Evolutionary conservation across 1,140 invertebrate species (phyloP), one percentile per base, ranked within the genome.

Genomic region (Drosophila melanica): DNA sequence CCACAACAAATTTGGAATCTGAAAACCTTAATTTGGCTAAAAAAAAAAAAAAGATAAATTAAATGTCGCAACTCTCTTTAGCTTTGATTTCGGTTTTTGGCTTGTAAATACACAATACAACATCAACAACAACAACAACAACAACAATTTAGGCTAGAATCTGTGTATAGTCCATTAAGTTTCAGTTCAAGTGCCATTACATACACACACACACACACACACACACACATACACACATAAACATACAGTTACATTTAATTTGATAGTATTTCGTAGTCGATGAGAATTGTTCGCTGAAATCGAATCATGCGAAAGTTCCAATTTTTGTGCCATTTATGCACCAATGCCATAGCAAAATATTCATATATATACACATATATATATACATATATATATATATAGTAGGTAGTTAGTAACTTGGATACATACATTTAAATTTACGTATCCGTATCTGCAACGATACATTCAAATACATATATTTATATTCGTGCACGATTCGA

Each of bases 171-270:
- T 35, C 50, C 41, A 27, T 51, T 89, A 89, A 89, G 67, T 89
- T 89, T 89, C 74, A 89, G 73, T 89, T 89, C 70, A 89, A 89
- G 84, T 89, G 84, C 84, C 84, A 89, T 89, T 80, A 87, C 67
- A 57, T 48, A 75, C 66, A 48, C 16, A 48, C 37, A 59, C 30
- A 57, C 16, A 55, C 9, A 18, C n/a, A 50, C 10, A 10, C 9
- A 47, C 30, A 60, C 41, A 39, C 10, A 23, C 16, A 54, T 16
- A 70, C 14, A 59, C 18, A 44, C 23, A 59, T 33, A 75, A 47
- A 18, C 14, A 60, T 14, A 33, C 6, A 48, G 16, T 20, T 68
- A 58, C 33, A 44, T 66, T 55, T 65, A 42, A 18, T 51, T 55
- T 66, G 37, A 33, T 23, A 59, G 57, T 55, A 57, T 59, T 59